Percentiles rank a stretch among this genome's conserved stretches.
phyloP scores from a whole-genome alignment of 1,140 invertebrate species.

The Chironomus tepperi region DNA sequence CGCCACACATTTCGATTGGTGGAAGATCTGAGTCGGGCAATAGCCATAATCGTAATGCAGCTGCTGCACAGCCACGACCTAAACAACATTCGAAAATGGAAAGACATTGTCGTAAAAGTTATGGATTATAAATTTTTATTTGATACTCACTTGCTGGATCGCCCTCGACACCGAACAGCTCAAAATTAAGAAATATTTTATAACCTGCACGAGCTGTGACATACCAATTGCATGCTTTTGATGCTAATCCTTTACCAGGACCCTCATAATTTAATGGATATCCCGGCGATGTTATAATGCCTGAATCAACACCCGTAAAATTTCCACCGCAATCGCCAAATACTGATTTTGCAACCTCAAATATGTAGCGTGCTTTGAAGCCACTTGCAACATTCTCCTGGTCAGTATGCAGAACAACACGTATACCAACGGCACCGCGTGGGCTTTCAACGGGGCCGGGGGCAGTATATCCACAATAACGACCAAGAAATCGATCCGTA shows the following conservation, averaged over 20 bases:
- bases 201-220: conserved; percentile 72
- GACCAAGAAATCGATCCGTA: conserved; percentile 70
- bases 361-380: conserved; percentile 83
- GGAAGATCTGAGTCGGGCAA: conserved; percentile 54
- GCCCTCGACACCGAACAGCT: conserved; percentile 80
- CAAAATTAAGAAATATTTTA: conserved; percentile 71
- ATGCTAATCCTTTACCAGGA: conserved; percentile 60
- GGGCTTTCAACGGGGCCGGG: conserved; percentile 87
- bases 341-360: conserved; percentile 74
- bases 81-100: too few species aligned
- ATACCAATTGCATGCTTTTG: conserved; percentile 86
- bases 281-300: conserved; percentile 75
- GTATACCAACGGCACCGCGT: conserved; percentile 69
- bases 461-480: conserved; percentile 73
- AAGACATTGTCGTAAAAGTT: background rate
- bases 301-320: conserved; percentile 73
- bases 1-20: conserved; percentile 82
- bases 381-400: conserved; percentile 74
- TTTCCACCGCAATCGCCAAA: conserved; percentile 89
- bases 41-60: conserved; percentile 80
- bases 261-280: conserved; percentile 80
- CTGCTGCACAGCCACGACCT: conserved; percentile 83
- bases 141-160: conserved; percentile 61
- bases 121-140: background rate
- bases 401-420: conserved; percentile 77